Evolutionary conservation across 2,113 vertebrate species (phyloP).

Genomic region (Stigmatopora nigra): DNA sequence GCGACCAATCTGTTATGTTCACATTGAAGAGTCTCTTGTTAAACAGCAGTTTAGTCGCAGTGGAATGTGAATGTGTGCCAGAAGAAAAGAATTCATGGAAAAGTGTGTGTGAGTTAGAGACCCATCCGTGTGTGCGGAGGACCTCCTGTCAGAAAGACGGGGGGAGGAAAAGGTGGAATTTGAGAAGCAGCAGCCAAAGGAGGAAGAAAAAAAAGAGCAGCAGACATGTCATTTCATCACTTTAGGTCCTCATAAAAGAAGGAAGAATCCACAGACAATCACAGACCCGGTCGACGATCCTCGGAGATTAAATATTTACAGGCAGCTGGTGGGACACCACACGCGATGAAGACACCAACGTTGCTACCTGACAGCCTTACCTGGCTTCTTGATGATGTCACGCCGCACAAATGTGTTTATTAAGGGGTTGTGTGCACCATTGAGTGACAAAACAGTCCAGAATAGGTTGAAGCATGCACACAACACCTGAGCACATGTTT

Average conservation of each 20-base stretch:
- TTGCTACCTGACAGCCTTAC: not conserved
- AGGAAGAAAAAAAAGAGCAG: constrained; percentile 10
- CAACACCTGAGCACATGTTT: not conserved
- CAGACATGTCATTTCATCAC: constrained; percentile 14
- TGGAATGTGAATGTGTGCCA: constrained; percentile 6
- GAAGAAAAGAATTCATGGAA: constrained; percentile 41
- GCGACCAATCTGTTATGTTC: too few species aligned
- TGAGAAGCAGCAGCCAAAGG: constrained; percentile 30
- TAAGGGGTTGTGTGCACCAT: not conserved
- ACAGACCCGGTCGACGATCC: not conserved
- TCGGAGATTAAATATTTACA: constrained; percentile 40
- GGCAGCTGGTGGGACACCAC: constrained; percentile 9
- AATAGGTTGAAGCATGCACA: constrained; percentile 26
- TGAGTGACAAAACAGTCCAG: constrained; percentile 28
- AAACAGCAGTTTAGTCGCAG: not conserved
- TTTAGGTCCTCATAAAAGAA: not conserved
- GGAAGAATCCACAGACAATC: not conserved
- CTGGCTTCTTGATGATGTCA: constrained; percentile 30
- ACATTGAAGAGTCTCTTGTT: too few species aligned
- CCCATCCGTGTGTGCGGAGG: constrained; percentile 2
- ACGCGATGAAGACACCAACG: not conserved
- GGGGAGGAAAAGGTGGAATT: constrained; percentile 43
- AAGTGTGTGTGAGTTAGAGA: constrained; percentile 6
- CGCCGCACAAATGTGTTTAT: constrained; percentile 29
- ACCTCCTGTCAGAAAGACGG: constrained; percentile 26